phyloP scores from a whole-genome alignment of 2,888 invertebrate genomes.

The Anorthoa munda region DNA sequence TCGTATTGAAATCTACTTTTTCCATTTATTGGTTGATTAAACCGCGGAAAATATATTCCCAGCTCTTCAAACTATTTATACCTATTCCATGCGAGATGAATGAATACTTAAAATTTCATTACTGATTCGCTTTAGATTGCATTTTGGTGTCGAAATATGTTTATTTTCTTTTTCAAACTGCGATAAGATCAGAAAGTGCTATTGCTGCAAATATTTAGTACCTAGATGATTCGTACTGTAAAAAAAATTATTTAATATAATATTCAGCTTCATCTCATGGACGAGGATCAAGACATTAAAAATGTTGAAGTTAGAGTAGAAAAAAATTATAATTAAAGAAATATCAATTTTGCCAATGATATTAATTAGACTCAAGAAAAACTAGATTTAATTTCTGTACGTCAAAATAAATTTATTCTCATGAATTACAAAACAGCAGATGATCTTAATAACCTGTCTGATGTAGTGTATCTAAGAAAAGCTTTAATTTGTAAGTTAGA shows the following conservation, averaged over 20 bases:
- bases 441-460: too few relatives aligned
- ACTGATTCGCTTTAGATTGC: constrained; percentile 3
- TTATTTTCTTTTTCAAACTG: not conserved
- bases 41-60: constrained; percentile 20
- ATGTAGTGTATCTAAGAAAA: not conserved
- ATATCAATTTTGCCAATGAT: too few relatives aligned
- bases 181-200: not conserved
- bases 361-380: not conserved
- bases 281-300: not conserved
- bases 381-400: not conserved
- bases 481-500: not conserved
- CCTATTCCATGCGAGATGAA: constrained; percentile 27
- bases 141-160: not conserved
- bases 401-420: not conserved
- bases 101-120: constrained; percentile 26
- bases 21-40: constrained; percentile 47
- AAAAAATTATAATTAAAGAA: not conserved
- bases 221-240: not conserved
- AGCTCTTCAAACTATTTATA: constrained; percentile 36
- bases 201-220: not conserved
- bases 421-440: not conserved
- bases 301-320: not conserved
- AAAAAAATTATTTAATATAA: not conserved
- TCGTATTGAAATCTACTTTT: constrained; percentile 33
- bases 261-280: not conserved